phyloP scores from a whole-genome alignment of 2,888 invertebrate genomes.

The Stenotaenia linearis region DNA sequence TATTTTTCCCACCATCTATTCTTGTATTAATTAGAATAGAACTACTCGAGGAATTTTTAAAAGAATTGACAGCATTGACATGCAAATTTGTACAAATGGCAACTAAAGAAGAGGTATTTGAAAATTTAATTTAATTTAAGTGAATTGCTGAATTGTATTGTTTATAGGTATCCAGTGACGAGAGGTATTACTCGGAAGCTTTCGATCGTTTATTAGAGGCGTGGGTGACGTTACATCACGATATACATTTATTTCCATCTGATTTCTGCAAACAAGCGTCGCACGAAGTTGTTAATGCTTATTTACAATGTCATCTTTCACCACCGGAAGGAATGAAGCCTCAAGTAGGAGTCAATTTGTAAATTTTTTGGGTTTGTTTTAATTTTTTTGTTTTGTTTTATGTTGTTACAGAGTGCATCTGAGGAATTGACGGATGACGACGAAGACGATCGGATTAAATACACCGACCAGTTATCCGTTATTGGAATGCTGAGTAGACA shows the following conservation, averaged over 20 bases:
- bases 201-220: slow-evolving; percentile 63
- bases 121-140: too few relatives aligned
- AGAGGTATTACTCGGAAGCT: slow-evolving; percentile 59
- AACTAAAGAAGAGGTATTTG: slow-evolving; percentile 59
- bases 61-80: slow-evolving; percentile 59
- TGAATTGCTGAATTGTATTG: too few relatives aligned
- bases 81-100: slow-evolving; percentile 60
- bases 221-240: slow-evolving; percentile 58
- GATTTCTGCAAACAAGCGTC: slow-evolving; percentile 50
- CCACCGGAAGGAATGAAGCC: slow-evolving; percentile 68
- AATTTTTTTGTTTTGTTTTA: neutral
- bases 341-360: neutral
- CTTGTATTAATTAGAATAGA: slow-evolving; percentile 51
- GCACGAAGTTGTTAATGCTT: slow-evolving; percentile 64
- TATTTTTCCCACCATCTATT: slow-evolving; percentile 54
- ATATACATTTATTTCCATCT: slow-evolving; percentile 48
- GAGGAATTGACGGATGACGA: slow-evolving; percentile 59
- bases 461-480: slow-evolving; percentile 65
- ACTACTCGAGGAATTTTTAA: slow-evolving; percentile 55
- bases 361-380: neutral
- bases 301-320: slow-evolving; percentile 70
- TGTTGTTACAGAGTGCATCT: neutral
- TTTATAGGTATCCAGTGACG: slow-evolving; percentile 42
- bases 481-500: slow-evolving; percentile 57
- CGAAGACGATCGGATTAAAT: slow-evolving; percentile 61